Percentiles rank a stretch among this genome's conserved stretches.
phyloP scores from a whole-genome alignment of 2,113 vertebrate genomes.

The Istiophorus platypterus region DNA sequence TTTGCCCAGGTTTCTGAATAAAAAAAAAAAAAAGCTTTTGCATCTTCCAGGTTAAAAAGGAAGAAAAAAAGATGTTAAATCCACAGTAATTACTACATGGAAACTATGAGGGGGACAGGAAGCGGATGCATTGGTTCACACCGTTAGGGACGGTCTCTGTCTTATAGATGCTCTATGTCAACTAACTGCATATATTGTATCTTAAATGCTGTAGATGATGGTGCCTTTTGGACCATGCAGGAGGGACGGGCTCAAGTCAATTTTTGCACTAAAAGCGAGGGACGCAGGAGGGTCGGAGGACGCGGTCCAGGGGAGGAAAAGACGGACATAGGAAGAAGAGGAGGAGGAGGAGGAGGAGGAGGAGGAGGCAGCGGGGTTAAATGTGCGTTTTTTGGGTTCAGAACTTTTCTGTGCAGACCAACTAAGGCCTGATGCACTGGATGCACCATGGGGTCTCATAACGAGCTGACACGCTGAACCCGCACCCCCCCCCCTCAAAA shows the following conservation, averaged over 20 bases:
- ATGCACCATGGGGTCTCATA: conserved; percentile 25
- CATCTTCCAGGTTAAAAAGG: no score
- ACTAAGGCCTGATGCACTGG: conserved; percentile 33
- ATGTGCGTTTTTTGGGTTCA: conserved; percentile 4
- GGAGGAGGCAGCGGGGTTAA: conserved; percentile 8
- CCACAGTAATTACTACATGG: no score
- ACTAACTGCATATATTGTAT: not conserved
- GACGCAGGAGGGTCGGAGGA: conserved; percentile 41
- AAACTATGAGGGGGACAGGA: not conserved
- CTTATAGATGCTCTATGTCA: not conserved
- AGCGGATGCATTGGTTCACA: not conserved
- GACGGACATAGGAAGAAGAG: not conserved
- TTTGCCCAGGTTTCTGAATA: no score
- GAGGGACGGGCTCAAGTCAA: conserved; percentile 48
- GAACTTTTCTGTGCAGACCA: conserved; percentile 6
- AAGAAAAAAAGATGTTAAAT: no score
- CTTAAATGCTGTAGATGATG: conserved; percentile 59
- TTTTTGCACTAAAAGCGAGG: conserved; percentile 64
- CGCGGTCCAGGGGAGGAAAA: conserved; percentile 29
- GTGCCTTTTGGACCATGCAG: conserved; percentile 63
- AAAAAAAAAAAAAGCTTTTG: no score
- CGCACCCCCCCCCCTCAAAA: conserved; percentile 33
- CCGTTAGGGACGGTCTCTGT: not conserved
- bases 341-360: conserved; percentile 16
- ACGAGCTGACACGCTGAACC: conserved; percentile 33